Percentiles rank a stretch among this genome's conserved stretches.
Conservation (phyloP, 2,113 vertebrate species). For the Percopsis transmontana region DNA sequence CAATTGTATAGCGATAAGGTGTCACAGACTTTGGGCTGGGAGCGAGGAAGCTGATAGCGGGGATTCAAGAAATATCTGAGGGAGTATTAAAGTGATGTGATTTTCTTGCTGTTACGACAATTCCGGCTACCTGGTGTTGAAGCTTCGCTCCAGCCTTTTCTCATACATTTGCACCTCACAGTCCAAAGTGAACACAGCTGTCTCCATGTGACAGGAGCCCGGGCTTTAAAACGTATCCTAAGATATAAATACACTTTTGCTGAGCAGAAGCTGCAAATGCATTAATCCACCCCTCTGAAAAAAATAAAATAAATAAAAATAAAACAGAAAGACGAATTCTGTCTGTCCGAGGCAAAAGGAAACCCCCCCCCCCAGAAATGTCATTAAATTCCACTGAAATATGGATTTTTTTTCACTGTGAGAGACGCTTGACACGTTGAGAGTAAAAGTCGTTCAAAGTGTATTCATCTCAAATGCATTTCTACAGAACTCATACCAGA, state of each 20-base stretch:
- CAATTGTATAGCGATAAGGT: constrained; percentile 4
- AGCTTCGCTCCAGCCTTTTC: constrained; percentile 67
- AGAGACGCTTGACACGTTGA: constrained; percentile 32
- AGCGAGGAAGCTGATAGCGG: constrained; percentile 23
- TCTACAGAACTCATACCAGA: constrained; percentile 24
- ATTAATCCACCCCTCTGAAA: constrained; percentile 55
- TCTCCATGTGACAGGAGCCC: constrained; percentile 61
- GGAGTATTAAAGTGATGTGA: constrained; percentile 67
- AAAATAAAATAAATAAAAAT: constrained; percentile 32
- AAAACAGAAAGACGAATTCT: background rate
- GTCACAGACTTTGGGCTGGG: constrained; percentile 3
- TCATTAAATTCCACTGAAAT: constrained; percentile 65
- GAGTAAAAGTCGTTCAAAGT: constrained; percentile 27
- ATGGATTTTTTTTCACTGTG: constrained; percentile 55
- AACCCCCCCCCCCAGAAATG: constrained; percentile 55
- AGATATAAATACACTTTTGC: constrained; percentile 76
- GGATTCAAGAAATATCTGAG: constrained; percentile 63
- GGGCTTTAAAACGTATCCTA: constrained; percentile 66
- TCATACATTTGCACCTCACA: constrained; percentile 80
- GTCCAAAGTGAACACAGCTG: constrained; percentile 66
- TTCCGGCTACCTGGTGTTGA: constrained; percentile 63
- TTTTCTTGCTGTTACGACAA: constrained; percentile 71
- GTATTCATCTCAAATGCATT: constrained; percentile 35
- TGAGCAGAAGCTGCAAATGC: constrained; percentile 69
- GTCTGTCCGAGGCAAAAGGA: constrained; percentile 44